These are phyloP conservation scores for Chlorocebus sabaeus DNA, from an alignment of 2,113 vertebrate species.

Conservation along the genomic window DNA sequence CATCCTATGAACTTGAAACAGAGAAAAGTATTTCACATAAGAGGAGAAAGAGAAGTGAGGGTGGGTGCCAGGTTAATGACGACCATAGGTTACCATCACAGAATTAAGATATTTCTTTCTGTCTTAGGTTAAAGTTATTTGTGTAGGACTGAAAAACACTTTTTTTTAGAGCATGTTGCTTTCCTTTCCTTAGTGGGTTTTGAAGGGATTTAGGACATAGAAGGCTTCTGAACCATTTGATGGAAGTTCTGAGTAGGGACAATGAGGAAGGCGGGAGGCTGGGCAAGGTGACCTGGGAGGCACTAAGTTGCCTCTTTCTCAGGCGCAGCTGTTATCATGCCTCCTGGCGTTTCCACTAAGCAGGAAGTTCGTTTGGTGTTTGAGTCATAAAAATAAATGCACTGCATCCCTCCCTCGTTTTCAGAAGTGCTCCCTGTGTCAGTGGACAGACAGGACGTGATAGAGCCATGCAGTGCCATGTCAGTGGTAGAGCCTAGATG, in stretches of 20 bases:
- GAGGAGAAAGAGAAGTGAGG: neutral
- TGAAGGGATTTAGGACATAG: neutral
- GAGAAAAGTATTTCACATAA: neutral
- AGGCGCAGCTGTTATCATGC: neutral
- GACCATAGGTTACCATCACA: rapidly evolving
- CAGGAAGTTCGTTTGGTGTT: neutral
- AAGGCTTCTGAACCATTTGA: neutral
- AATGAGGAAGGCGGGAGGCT: neutral
- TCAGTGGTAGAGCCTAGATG: neutral
- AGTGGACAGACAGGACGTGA: rapidly evolving
- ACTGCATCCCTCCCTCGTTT: rapidly evolving
- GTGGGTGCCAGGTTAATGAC: too few relatives aligned
- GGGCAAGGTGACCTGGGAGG: too few relatives aligned
- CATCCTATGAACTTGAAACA: neutral
- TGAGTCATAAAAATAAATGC: neutral
- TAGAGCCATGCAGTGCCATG: rapidly evolving
- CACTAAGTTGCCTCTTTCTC: neutral
- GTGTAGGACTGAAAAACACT: too few relatives aligned
- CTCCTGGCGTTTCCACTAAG: neutral
- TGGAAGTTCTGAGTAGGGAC: neutral
- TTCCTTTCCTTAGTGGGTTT: neutral
- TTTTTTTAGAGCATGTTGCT: neutral
- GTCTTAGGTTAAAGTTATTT: neutral
- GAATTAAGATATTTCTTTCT: neutral
- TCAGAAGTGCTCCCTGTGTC: rapidly evolving